Evolutionary conservation across 2,797 vertebrate genomes (phyloP).

Genomic region (Hippoglossus hippoglossus): DNA sequence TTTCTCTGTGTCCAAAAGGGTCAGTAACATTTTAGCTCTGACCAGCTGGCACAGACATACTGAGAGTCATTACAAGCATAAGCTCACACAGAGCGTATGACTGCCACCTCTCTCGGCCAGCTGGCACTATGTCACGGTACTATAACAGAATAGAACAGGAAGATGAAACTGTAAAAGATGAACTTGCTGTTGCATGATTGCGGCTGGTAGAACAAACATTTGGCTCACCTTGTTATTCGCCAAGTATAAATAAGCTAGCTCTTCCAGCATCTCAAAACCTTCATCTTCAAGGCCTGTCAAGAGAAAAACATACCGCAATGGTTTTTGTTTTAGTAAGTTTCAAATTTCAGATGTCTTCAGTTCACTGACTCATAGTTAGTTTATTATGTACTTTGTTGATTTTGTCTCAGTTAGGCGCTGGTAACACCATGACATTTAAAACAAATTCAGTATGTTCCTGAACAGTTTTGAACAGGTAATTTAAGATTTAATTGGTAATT

Average conservation of each 20-base stretch:
- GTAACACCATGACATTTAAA: neutral
- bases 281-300: constrained; percentile 92
- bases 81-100: constrained; percentile 46
- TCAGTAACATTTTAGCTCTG: constrained; percentile 67
- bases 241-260: constrained; percentile 95
- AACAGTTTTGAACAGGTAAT: too few species aligned
- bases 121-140: constrained; percentile 27
- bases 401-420: neutral
- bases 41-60: constrained; percentile 59
- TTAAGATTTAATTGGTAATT: too few species aligned
- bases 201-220: neutral
- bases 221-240: constrained; percentile 95
- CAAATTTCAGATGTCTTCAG: too few species aligned
- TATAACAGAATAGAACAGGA: neutral
- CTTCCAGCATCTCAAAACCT: constrained; percentile 92
- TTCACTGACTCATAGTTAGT: too few species aligned
- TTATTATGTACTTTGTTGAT: too few species aligned
- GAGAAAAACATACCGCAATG: constrained; percentile 19
- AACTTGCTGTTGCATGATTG: neutral
- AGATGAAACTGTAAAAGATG: constrained; percentile 8
- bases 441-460: too few species aligned
- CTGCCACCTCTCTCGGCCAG: constrained; percentile 45
- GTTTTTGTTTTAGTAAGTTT: too few species aligned
- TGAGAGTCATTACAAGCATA: constrained; percentile 70
- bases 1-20: constrained; percentile 39